A percentile compares a stretch with the other conserved stretches of the same genome.
Conservation (phyloP, 2,797 vertebrate species). For the Champsocephalus gunnari region DNA sequence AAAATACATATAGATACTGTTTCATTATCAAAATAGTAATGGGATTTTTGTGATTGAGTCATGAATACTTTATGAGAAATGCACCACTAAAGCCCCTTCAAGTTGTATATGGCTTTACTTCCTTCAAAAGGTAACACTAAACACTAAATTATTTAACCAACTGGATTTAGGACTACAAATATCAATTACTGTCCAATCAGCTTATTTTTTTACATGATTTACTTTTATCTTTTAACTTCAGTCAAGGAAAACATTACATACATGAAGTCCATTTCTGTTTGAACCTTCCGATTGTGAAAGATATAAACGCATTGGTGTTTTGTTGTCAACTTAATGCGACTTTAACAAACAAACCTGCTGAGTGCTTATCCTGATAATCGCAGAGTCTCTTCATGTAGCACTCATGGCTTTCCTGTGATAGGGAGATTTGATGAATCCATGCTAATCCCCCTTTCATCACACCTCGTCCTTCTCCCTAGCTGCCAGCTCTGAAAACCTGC, state of each 20-base stretch:
- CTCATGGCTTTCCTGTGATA: constrained; percentile 37
- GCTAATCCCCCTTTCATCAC: constrained; percentile 72
- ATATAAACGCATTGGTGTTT: neutral
- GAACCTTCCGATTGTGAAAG: neutral
- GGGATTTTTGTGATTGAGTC: neutral
- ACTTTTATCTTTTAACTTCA: neutral
- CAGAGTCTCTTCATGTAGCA: constrained; percentile 31
- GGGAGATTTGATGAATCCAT: constrained; percentile 63
- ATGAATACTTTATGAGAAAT: constrained; percentile 12
- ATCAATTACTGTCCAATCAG: neutral
- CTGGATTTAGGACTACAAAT: neutral
- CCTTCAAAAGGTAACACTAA: neutral
- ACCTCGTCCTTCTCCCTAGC: constrained; percentile 47
- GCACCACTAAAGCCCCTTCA: neutral
- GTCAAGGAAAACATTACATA: neutral
- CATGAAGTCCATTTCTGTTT: neutral
- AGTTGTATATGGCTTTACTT: neutral
- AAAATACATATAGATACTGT: no score
- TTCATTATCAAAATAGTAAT: no score
- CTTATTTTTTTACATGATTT: neutral
- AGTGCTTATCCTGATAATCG: constrained; percentile 24
- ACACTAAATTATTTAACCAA: neutral
- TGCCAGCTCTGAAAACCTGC: constrained; percentile 62
- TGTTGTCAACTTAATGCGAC: constrained; percentile 14
- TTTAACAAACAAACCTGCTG: constrained; percentile 40